Evolutionary conservation across 2,888 invertebrate genomes (phyloP), one percentile per base, ranked within the genome.

Genomic region (Limulus polyphemus): DNA sequence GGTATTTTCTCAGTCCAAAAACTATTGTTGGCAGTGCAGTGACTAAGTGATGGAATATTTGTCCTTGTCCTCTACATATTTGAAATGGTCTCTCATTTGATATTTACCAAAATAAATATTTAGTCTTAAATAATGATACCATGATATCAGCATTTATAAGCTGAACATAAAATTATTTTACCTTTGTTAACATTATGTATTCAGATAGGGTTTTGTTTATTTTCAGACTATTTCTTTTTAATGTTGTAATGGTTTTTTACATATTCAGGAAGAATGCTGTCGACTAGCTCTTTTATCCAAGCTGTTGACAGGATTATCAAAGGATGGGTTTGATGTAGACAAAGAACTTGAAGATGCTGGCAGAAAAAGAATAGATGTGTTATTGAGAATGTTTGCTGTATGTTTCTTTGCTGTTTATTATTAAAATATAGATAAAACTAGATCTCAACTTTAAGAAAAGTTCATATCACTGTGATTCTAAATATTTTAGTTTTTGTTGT

Each of bases 351-450:
- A 72, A 4, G 83, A 84, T 48, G 81, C 83, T 13, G 83, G 84
- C n/a, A 85, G 84, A 75, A 77, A 81, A 17, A 81, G 84, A 1
- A 83, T 86, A 67, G 88, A 91, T 74, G 83, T 86, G 9, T 83
- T 92, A n/a, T 82, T 95, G 69, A 91, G 90, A 77, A 77, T 93
- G 56, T 94, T 95, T 79, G 90, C 90, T 56, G 88, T 94, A 77
- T 82, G 83, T 79, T 56, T 32, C 32, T 32, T 7, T 32, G 32
- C 51, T 49, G 58, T 17, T 62, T 54, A 11, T 17, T 47, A 51
- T n/a, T 52, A 47, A 49, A 47, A 55, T 63, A 49, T 17, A 47
- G 47, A 59, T 47, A 48, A 49, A 17, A 49, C 55, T 16, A 47
- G n/a, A 47, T 62, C 57, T 56, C 11, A 14, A 55, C 14, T 17